phyloP scores from a whole-genome alignment of 2,888 invertebrate genomes.

The Dorcus hopei region DNA sequence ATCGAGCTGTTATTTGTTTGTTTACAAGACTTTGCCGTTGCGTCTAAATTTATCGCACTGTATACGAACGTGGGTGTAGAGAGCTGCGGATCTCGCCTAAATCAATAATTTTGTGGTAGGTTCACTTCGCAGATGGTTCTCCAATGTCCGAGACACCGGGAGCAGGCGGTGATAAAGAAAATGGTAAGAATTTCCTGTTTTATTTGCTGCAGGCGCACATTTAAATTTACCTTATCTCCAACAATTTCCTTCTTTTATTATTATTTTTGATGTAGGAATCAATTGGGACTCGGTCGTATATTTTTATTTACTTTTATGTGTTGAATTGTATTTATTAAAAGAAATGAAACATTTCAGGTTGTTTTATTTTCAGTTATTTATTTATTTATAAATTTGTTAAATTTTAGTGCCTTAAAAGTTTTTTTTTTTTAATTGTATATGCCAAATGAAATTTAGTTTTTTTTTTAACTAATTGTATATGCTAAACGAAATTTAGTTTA shows the following conservation, averaged over 20 bases:
- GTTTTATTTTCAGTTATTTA: too few species aligned
- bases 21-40: background rate
- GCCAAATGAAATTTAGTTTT: too few species aligned
- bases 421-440: too few species aligned
- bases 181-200: constrained; percentile 33
- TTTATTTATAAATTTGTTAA: too few species aligned
- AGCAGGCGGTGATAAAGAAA: constrained; percentile 35
- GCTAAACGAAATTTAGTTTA: too few species aligned
- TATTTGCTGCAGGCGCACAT: background rate
- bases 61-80: constrained; percentile 1
- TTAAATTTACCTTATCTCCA: background rate
- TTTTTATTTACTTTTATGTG: too few species aligned
- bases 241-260: background rate
- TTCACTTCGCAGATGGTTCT: constrained; percentile 63
- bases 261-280: background rate
- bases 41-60: constrained; percentile 4
- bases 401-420: too few species aligned
- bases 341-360: too few species aligned
- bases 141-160: constrained; percentile 52
- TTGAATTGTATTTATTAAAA: too few species aligned
- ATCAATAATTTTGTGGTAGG: constrained; percentile 52
- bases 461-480: too few species aligned
- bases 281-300: background rate
- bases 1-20: background rate
- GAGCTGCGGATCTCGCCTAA: constrained; percentile 13